Percentiles rank a stretch among this genome's conserved stretches.
These are phyloP conservation scores for Telenomus remus DNA, from an alignment of 1,140 invertebrate genomes.

Conservation along the genomic window DNA sequence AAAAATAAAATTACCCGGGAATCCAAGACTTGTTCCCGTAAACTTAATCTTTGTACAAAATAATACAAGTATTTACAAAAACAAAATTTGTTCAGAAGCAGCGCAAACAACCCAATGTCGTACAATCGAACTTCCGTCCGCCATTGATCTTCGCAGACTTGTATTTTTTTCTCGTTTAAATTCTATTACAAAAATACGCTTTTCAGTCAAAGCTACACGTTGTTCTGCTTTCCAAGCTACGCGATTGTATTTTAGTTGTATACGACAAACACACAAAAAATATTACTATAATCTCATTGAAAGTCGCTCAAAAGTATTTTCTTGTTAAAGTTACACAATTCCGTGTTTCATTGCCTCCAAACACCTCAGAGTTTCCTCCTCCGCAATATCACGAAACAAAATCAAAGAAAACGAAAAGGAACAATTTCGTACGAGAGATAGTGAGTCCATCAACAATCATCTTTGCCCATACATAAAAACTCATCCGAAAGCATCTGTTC, in stretches of 20 bases:
- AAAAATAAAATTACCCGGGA: not conserved
- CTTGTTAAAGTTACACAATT: slow-evolving; percentile 34
- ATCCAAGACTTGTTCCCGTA: not conserved
- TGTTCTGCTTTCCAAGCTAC: slow-evolving; percentile 27
- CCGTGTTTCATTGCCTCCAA: slow-evolving; percentile 51
- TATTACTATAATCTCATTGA: slow-evolving; percentile 27
- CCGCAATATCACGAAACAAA: not conserved
- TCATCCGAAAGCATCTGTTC: too few relatives aligned
- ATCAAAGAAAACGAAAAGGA: slow-evolving; percentile 6
- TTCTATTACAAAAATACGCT: slow-evolving; percentile 47
- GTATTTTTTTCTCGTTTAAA: too few relatives aligned
- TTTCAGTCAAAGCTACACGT: slow-evolving; percentile 11
- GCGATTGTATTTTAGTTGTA: slow-evolving; percentile 18
- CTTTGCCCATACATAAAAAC: too few relatives aligned
- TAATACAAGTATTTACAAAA: slow-evolving; percentile 28
- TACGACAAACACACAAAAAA: slow-evolving; percentile 31
- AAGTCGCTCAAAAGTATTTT: slow-evolving; percentile 25
- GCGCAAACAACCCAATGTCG: slow-evolving; percentile 13
- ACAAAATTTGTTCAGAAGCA: slow-evolving; percentile 16
- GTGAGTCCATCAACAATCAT: slow-evolving; percentile 2
- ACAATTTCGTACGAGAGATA: slow-evolving; percentile 21
- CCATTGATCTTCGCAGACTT: not conserved
- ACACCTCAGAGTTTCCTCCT: slow-evolving; percentile 34
- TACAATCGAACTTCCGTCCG: slow-evolving; percentile 21
- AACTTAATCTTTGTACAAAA: slow-evolving; percentile 14